Base-by-base conservation (phyloP, 2,113 vertebrate species). In the Sebastes schlegelii region DNA sequence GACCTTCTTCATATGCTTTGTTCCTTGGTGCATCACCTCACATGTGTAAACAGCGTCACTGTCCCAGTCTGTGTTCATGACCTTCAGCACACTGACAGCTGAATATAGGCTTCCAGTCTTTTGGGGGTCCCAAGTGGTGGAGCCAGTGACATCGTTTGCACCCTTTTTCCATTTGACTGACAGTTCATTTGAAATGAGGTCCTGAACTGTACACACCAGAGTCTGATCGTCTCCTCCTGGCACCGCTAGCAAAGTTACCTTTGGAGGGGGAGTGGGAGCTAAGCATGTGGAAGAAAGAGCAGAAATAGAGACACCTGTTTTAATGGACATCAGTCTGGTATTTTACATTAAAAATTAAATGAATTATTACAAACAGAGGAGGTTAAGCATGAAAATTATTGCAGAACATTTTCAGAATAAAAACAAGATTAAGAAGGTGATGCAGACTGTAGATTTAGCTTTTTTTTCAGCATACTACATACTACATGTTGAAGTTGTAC, bases 71-170 rank as follows among this genome's bases (percentile, higher is more conserved):
- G 67, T 1, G 2, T 72, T 54, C 0, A 0, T 42, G 46, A 73
- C 54, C 2, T 72, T 81, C 6, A 81, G 23, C 46, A 81, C 12
- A 26, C 78, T 81, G 40, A 67, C 19, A 42, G 67, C 45, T 81
- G 72, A 72, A 67, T 66, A 23, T 16, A 10, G 2, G 0, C 21
- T 1, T 76, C 73, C 45, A 58, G 0, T 6, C 14, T 11, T 54
- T 10, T 54, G 19, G 8, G 14, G 45, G n/a, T 3, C 1, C 10
- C 16, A 54, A 2, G 10, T 4, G 11, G 10, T 58, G 9, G 34
- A 34, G 34, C 1, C 55, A 58, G 3, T 58, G 4, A 58, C 1
- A n/a, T 21, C 2, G 8, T 21, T 5, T 9, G 3, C n/a, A 58
- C 11, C 12, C n/a, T 21, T 58, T 58, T 58, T 58, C 55, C 55